Evolutionary conservation across 2,113 vertebrate species (phyloP), one percentile per base, ranked within the genome.

Genomic region (Caracal caracal): DNA sequence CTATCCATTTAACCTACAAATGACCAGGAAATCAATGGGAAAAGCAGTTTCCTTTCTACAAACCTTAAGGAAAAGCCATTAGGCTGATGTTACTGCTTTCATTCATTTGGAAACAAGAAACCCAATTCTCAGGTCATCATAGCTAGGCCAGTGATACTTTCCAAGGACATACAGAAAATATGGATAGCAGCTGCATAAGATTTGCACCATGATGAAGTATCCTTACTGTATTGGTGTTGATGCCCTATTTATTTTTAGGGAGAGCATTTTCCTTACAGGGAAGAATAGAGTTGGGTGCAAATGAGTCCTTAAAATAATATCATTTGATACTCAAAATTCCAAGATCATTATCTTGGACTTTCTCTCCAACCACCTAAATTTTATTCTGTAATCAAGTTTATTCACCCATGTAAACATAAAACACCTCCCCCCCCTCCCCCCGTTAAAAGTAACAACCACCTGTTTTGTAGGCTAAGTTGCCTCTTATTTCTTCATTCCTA

Each of bases 61-160:
- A 35, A 70, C 47, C 82, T 96, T 96, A 97, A 97, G 94, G 97
- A 97, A 97, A 94, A 97, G 10, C 79, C 93, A 97, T 70, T 97
- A 88, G 37, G 1, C 51, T 81, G 66, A 88, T 0, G 8, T 66
- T 88, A 73, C 47, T 84, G 20, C 90, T 95, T 17, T 76, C 89
- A 79, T 81, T 98, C 8, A 88, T 88, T 96, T 97, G 97, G 85
- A 89, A 95, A 96, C 10, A 33, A 97, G 93, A 95, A 98, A 93
- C 90, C n/a, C 65, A 61, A 43, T 85, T 56, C 2, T 95, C 63
- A 93, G 66, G 30, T 88, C 93, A n/a, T 85, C 20, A 49, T 0
- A 4, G 30, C 17, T 96, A 8, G 10, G 70, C 93, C 47, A 95
- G 19, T 20, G 79, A 68, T 61, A 20, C 53, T 94, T 93, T 97